A percentile compares a stretch with the other conserved stretches of the same genome.
phyloP scores from a whole-genome alignment of 2,113 vertebrate genomes.

The Gasterosteus aculeatus region DNA sequence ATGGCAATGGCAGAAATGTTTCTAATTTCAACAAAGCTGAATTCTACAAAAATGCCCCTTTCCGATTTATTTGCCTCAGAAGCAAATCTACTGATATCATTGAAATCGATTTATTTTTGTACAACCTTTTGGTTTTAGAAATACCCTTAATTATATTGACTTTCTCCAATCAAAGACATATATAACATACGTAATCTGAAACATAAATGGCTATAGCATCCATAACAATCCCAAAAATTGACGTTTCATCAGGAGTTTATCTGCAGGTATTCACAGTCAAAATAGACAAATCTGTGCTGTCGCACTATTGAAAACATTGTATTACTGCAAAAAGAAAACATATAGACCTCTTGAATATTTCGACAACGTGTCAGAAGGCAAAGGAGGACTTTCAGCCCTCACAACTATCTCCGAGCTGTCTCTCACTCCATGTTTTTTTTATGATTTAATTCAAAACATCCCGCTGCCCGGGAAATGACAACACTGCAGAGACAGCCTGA shows the following conservation, averaged over 20 bases:
- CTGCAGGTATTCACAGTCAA: slow-evolving; percentile 22
- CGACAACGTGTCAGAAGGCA: slow-evolving; percentile 54
- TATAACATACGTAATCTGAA: neutral
- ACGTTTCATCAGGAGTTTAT: slow-evolving; percentile 12
- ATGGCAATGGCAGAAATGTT: neutral
- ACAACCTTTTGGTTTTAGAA: neutral
- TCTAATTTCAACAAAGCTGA: neutral
- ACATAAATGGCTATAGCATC: neutral
- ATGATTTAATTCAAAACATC: slow-evolving; percentile 74
- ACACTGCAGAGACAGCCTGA: slow-evolving; percentile 71
- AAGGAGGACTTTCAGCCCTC: slow-evolving; percentile 47
- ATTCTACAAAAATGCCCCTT: neutral
- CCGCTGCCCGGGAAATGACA: slow-evolving; percentile 68
- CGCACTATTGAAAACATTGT: slow-evolving; percentile 35
- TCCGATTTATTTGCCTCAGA: neutral
- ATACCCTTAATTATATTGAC: neutral
- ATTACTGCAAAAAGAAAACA: slow-evolving; percentile 1
- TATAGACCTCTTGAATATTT: slow-evolving; percentile 38
- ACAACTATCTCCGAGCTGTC: slow-evolving; percentile 52
- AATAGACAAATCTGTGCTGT: slow-evolving; percentile 30
- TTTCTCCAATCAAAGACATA: neutral
- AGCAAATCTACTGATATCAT: neutral
- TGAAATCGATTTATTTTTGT: neutral
- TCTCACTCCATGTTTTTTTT: slow-evolving; percentile 66
- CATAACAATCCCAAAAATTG: neutral